Percentiles rank a stretch among this genome's conserved stretches.
phyloP scores from a whole-genome alignment of 2,797 vertebrate species.

The Oreonectes daqikongensis region DNA sequence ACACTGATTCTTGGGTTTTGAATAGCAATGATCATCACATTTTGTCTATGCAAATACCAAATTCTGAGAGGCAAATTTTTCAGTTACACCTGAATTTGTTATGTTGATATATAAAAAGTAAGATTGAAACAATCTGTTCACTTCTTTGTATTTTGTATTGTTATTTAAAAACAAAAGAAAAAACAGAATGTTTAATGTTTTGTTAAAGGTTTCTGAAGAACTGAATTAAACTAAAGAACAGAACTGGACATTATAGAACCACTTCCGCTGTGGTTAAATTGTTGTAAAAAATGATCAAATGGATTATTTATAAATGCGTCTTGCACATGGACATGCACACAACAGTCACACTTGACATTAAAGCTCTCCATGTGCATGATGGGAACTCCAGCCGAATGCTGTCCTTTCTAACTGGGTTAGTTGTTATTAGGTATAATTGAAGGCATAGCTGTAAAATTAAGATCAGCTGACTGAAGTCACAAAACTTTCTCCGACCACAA shows the following conservation, averaged over 20 bases:
- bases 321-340: not conserved
- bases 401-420: slow-evolving; percentile 60
- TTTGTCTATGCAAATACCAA: not conserved
- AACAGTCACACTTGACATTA: not conserved
- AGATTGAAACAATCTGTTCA: too few relatives aligned
- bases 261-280: too few relatives aligned
- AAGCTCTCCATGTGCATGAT: slow-evolving; percentile 4
- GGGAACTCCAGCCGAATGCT: slow-evolving; percentile 24
- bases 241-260: too few relatives aligned
- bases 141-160: too few relatives aligned
- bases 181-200: too few relatives aligned
- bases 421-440: slow-evolving; percentile 58
- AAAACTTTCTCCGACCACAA: slow-evolving; percentile 11
- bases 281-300: not conserved
- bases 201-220: too few relatives aligned
- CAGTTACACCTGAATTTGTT: too few relatives aligned
- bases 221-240: too few relatives aligned
- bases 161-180: too few relatives aligned
- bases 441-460: slow-evolving; percentile 57
- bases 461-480: slow-evolving; percentile 64
- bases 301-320: not conserved
- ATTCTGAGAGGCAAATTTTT: too few relatives aligned
- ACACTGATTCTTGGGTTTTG: not conserved
- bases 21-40: not conserved
- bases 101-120: too few relatives aligned